Evolutionary conservation across 2,113 vertebrate species (phyloP).

Genomic region (Picathartes gymnocephalus): DNA sequence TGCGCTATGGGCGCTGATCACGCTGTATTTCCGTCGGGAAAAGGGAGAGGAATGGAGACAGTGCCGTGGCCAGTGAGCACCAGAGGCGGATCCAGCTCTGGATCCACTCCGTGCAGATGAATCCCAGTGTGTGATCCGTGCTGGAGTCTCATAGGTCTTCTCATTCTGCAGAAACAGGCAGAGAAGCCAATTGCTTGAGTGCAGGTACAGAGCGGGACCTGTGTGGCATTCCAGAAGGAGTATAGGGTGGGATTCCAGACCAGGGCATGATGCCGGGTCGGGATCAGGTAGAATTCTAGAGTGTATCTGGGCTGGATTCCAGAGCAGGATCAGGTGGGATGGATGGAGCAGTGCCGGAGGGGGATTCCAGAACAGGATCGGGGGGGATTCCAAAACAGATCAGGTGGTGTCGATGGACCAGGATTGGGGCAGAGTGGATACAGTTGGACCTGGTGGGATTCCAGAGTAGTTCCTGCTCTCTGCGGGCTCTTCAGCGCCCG

Average conservation of each 20-base stretch:
- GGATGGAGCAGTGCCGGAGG: background rate
- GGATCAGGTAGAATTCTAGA: background rate
- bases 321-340: background rate
- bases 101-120: background rate
- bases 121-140: background rate
- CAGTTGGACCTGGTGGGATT: background rate
- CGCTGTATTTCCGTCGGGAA: background rate
- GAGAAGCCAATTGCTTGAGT: background rate
- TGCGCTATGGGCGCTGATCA: too few species aligned
- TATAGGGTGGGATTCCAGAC: background rate
- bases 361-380: background rate
- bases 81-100: background rate
- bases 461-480: background rate
- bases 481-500: background rate
- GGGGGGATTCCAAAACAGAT: background rate
- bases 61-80: accelerated
- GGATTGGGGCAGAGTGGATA: background rate
- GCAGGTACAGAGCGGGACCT: background rate
- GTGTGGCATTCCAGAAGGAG: background rate
- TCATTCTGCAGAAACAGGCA: background rate
- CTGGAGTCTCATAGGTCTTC: background rate
- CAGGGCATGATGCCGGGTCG: background rate
- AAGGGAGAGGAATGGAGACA: background rate
- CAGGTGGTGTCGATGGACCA: background rate
- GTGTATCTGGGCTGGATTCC: background rate